A percentile compares a stretch with the other conserved stretches of the same genome.
phyloP scores from a whole-genome alignment of 2,797 vertebrate genomes.

The Coendou prehensilis region DNA sequence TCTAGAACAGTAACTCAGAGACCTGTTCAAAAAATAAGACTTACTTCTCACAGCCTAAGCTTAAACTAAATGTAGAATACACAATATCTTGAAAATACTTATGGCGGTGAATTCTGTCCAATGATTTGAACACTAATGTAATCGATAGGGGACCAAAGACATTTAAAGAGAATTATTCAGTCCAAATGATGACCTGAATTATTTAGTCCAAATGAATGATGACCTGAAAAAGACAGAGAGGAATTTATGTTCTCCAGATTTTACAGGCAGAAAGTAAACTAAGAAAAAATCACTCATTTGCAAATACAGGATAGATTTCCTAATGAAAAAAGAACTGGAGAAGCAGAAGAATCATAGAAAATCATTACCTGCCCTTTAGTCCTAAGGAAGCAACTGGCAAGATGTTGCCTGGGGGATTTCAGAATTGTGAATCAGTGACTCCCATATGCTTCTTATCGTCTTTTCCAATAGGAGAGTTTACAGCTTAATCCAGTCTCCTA shows the following conservation, averaged over 20 bases:
- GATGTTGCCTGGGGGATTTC: background rate
- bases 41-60: background rate
- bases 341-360: background rate
- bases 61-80: background rate
- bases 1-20: background rate
- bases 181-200: background rate
- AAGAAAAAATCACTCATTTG: background rate
- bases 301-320: background rate
- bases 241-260: background rate
- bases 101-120: background rate
- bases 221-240: background rate
- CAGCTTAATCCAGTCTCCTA: constrained; percentile 1
- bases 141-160: background rate
- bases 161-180: background rate
- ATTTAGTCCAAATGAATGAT: background rate
- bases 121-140: background rate
- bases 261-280: background rate
- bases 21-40: background rate
- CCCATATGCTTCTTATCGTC: background rate
- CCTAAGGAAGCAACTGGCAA: background rate
- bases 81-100: constrained; percentile 6
- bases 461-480: background rate
- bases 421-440: background rate
- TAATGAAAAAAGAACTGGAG: background rate
- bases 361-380: background rate